A percentile compares a stretch with the other conserved stretches of the same genome.
These are phyloP conservation scores for Halocaridina rubra DNA, from an alignment of 2,888 invertebrate genomes.

Conservation along the genomic window DNA sequence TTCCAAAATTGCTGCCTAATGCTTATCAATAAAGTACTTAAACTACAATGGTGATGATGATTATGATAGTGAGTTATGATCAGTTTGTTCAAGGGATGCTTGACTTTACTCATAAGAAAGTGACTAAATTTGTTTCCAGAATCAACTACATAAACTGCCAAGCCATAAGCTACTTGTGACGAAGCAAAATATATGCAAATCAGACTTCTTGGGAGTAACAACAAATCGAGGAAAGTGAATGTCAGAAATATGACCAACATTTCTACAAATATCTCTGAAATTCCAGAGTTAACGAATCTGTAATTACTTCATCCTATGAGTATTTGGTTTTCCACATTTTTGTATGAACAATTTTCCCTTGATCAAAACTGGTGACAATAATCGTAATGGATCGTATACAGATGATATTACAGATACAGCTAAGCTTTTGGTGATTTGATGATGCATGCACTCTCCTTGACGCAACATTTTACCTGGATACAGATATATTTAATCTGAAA, in stretches of 20 bases:
- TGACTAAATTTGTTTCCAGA: background rate
- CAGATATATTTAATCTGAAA: background rate
- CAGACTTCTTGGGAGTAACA: background rate
- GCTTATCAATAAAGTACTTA: background rate
- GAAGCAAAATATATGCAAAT: background rate
- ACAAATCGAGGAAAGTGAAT: background rate
- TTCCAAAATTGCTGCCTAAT: background rate
- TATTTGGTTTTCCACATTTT: too few relatives aligned
- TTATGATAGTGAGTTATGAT: background rate
- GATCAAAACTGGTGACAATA: background rate
- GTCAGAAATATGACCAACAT: too few relatives aligned
- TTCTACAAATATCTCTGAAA: too few relatives aligned
- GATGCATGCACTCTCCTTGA: too few relatives aligned
- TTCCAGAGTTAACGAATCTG: too few relatives aligned
- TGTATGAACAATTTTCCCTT: background rate
- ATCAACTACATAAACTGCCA: background rate
- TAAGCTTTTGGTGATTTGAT: background rate
- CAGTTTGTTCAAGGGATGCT: background rate
- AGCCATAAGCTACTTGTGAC: background rate
- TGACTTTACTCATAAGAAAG: background rate
- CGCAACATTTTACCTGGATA: background rate
- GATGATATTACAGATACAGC: background rate
- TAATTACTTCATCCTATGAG: too few relatives aligned
- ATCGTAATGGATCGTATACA: background rate
- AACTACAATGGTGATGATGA: background rate